phyloP scores from a whole-genome alignment of 2,113 vertebrate genomes.

The Hydrolagus affinis region DNA sequence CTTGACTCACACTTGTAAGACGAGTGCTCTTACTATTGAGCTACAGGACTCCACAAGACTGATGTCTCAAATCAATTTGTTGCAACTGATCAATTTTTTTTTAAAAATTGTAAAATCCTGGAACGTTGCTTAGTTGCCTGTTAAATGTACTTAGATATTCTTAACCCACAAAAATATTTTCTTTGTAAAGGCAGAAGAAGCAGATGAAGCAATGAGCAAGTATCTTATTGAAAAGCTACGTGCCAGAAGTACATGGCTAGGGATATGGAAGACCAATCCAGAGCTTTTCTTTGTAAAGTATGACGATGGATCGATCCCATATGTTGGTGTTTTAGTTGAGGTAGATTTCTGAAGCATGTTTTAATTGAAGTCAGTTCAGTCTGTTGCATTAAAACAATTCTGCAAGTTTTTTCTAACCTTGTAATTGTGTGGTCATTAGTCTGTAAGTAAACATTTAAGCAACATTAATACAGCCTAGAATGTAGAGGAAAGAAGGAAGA shows the following conservation, averaged over 20 bases:
- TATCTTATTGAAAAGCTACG: slow-evolving; percentile 46
- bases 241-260: slow-evolving; percentile 47
- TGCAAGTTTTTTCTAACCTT: neutral
- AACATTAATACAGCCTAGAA: neutral
- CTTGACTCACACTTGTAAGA: too few relatives aligned
- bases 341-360: slow-evolving; percentile 32
- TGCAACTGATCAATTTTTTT: too few relatives aligned
- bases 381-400: neutral
- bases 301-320: slow-evolving; percentile 48
- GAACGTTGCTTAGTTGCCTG: neutral
- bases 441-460: neutral
- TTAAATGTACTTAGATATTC: neutral
- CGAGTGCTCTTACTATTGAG: too few relatives aligned
- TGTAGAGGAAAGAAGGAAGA: neutral
- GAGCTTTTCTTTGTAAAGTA: slow-evolving; percentile 45
- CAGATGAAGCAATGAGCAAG: slow-evolving; percentile 41
- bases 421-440: neutral
- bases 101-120: neutral
- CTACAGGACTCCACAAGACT: too few relatives aligned
- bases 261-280: slow-evolving; percentile 49
- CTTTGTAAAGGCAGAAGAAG: slow-evolving; percentile 48
- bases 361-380: neutral
- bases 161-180: neutral
- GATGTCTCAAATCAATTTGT: too few relatives aligned
- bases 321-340: slow-evolving; percentile 48